Base-by-base conservation (phyloP, 1,140 invertebrate species). In the Sogatella furcifera region DNA sequence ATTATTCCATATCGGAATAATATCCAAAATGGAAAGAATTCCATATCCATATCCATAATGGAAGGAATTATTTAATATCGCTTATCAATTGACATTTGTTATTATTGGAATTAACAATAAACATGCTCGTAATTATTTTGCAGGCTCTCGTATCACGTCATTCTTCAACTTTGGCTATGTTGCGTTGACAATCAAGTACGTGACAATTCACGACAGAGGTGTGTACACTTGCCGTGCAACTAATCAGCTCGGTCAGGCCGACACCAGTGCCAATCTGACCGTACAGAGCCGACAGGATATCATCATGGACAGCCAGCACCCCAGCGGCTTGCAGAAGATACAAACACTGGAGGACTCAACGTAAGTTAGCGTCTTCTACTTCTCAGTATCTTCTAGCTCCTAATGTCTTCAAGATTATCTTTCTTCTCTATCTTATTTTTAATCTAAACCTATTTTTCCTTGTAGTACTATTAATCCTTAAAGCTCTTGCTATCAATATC, bases 91-190 rank as follows among this genome's bases (percentile, higher is more conserved):
- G 31, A 31, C n/a, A n/a, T n/a, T 31, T 31, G 31, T 10, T 31
- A 31, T 31, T 31, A 10, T 31, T 31, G 31, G n/a, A n/a, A n/a
- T n/a, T n/a, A n/a, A n/a, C n/a, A n/a, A n/a, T n/a, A n/a, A n/a
- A n/a, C n/a, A n/a, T n/a, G n/a, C n/a, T n/a, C n/a, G n/a, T 10
- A 38, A 38, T 55, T 59, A 65, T 63, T 62, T 69, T 70, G 17
- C 63, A 83, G 81, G 82, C 77, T 94, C 91, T 38, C 82, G 94
- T 72, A 95, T 92, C 55, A 95, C 92, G 61, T 90, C 88, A 34
- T 95, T 95, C 79, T 95, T 94, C 72, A 96, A 97, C 70, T 97
- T 97, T 72, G 95, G 95, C 52, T 96, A 96, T 69, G 92, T 97
- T 62, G 95, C 95, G 0, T 73, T 99, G 52, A 97, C 95, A 14